Evolutionary conservation across 2,888 invertebrate genomes (phyloP), one percentile per base, ranked within the genome.

Genomic region (Hyposoter dolosus): DNA sequence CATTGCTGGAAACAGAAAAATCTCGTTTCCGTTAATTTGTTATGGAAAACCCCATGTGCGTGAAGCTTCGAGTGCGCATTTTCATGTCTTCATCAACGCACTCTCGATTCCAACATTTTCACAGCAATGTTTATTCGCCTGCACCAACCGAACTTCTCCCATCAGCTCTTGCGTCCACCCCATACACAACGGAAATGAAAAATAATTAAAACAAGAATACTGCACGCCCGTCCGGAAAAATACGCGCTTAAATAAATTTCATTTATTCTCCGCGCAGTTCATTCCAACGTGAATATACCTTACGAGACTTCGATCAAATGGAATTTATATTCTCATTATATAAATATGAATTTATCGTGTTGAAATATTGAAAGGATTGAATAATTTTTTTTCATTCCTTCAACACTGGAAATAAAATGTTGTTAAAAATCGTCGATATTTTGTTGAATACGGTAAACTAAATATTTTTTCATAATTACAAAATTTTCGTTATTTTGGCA

Each of bases 31-130:
- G 43, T 35, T 28, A 12, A 53, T 43, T 56, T 56, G 40, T 10
- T 23, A 32, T 35, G 35, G n/a, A 72, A 72, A 12, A 28, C n/a
- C 47, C 32, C 28, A 19, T 50, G 45, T 7, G 12, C 9, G 17
- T 32, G 28, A 15, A 50, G 28, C 15, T 28, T 35, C 5, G 45
- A 75, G 17, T 56, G n/a, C 35, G 17, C 43, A 56, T 63, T 75
- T 63, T 75, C 45, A 23, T 23, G 65, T 71, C 53, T n/a, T 65
- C 80, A 84, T 81, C 84, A 45, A 72, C 76, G 81, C 47, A 65
- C 65, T 72, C 72, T 65, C 76, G 47, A 74, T 79, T 74, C 79
- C 60, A 74, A 79, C 83, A 60, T 79, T 74, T 79, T 40, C 60
- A 53, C 50, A 68, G 53, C 32, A 74, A 74, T 74, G 68, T 79